Conservation (phyloP, 23 tunicate species). For the Styela plicata region DNA sequence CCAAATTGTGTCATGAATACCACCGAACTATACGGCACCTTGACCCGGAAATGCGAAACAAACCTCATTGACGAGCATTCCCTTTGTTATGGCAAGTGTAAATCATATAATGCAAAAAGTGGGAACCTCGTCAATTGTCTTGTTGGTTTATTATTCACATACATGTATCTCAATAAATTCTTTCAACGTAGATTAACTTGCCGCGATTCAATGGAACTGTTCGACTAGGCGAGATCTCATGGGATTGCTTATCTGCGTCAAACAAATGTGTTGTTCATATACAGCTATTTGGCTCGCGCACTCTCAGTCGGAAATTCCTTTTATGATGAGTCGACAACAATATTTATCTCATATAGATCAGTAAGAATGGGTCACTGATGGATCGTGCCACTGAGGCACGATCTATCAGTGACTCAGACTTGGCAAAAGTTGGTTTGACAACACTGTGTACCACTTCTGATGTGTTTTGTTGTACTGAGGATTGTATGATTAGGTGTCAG, state of each 20-base stretch:
- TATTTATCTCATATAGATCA: neutral
- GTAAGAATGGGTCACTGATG: too few relatives aligned
- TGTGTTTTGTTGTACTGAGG: neutral
- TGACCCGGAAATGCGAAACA: too few relatives aligned
- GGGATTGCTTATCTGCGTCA: neutral
- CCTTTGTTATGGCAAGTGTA: too few relatives aligned
- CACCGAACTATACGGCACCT: too few relatives aligned
- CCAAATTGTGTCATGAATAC: too few relatives aligned
- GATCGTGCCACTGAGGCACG: too few relatives aligned
- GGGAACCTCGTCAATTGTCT: neutral
- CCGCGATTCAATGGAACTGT: neutral
- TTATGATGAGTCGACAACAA: neutral
- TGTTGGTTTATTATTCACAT: too few relatives aligned
- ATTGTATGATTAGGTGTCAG: neutral
- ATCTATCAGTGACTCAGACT: too few relatives aligned
- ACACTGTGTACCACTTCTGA: too few relatives aligned
- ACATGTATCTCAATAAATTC: neutral
- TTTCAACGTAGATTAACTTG: neutral
- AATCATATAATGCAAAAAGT: too few relatives aligned
- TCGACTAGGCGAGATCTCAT: neutral
- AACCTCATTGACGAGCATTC: too few relatives aligned
- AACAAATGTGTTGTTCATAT: neutral
- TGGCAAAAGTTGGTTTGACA: too few relatives aligned
- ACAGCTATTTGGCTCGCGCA: neutral
- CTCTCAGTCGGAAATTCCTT: neutral